phyloP scores from a whole-genome alignment of 2,888 invertebrate genomes.

The Chrysomela aeneicollis region DNA sequence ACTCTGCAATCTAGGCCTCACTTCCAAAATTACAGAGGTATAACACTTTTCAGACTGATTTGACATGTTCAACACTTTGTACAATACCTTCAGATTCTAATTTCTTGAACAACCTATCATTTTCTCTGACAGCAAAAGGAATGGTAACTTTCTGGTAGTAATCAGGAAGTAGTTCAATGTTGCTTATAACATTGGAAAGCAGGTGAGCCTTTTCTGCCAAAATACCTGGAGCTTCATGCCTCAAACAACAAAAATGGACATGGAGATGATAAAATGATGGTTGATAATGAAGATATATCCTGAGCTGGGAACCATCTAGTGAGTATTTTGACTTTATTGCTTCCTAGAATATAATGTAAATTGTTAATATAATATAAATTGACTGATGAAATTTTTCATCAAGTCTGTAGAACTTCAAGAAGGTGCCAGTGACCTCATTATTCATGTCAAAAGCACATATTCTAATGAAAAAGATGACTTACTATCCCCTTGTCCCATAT shows the following conservation, averaged over 20 bases:
- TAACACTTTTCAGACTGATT: conserved; percentile 44
- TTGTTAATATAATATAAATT: no score
- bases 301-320: conserved; percentile 73
- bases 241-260: conserved; percentile 87
- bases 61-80: conserved; percentile 52
- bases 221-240: conserved; percentile 83
- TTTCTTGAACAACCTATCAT: conserved; percentile 74
- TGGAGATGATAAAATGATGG: conserved; percentile 98
- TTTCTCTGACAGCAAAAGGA: conserved; percentile 81
- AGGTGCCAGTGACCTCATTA: no score
- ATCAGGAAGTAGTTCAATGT: conserved; percentile 81
- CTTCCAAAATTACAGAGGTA: conserved; percentile 67
- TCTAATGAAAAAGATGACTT: conserved; percentile 49
- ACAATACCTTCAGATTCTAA: conserved; percentile 68
- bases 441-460: no score
- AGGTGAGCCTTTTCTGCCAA: conserved; percentile 87
- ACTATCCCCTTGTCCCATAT: conserved; percentile 79
- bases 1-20: conserved; percentile 67
- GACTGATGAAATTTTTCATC: no score
- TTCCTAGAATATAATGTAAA: conserved; percentile 67
- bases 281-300: conserved; percentile 93
- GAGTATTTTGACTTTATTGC: conserved; percentile 81
- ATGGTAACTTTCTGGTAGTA: conserved; percentile 87
- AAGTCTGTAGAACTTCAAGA: no score
- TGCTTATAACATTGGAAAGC: conserved; percentile 87